Evolutionary conservation across 2,888 invertebrate genomes (phyloP), one percentile per base, ranked within the genome.

Genomic region (Calephelis perditalis): DNA sequence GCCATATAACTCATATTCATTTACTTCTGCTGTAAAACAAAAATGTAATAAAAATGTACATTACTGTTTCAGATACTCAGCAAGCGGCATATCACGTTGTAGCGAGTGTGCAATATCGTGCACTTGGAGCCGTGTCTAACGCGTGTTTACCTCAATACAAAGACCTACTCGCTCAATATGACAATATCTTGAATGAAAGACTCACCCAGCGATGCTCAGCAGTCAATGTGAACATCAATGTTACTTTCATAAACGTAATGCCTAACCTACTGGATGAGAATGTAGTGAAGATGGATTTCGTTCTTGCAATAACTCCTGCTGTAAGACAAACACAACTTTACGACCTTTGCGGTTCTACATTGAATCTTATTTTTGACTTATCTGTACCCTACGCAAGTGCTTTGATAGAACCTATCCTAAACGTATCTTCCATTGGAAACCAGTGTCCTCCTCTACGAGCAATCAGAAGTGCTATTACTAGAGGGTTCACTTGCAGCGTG

Each of bases 51-150:
- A 40, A 7, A 8, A 40, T 7, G 5, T 40, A 5, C 8, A 71
- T 62, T 64, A 65, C 59, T 35, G 45, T 84, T 84, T 62, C 78
- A 94, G 95, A 97, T 81, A 98, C 97, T 12, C 96, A 97, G 78
- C 97, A 97, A 91, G 98, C 98, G n/a, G 95, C 96, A 66, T 98
- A 98, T 72, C 97, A 98, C 72, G 96, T 98, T 0, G 94, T 96
- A 1, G 95, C 97, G 0, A 94, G 95, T 36, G 94, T 98, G 0
- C 95, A 94, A 54, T 98, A 98, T 77, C 92, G 97, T 65, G 97
- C 97, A 10, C 96, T 97, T 68, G 97, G 97, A 36, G 97, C 96
- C 9, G 97, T 98, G 4, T 95, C 97, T 1, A 93, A 93, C 64
- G 92, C 95, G 7, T 98, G 98, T 78, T 87, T 97, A 59, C 93